These are phyloP conservation scores for Eristalis tenax DNA, from an alignment of 2,888 invertebrate genomes.

Conservation along the genomic window DNA sequence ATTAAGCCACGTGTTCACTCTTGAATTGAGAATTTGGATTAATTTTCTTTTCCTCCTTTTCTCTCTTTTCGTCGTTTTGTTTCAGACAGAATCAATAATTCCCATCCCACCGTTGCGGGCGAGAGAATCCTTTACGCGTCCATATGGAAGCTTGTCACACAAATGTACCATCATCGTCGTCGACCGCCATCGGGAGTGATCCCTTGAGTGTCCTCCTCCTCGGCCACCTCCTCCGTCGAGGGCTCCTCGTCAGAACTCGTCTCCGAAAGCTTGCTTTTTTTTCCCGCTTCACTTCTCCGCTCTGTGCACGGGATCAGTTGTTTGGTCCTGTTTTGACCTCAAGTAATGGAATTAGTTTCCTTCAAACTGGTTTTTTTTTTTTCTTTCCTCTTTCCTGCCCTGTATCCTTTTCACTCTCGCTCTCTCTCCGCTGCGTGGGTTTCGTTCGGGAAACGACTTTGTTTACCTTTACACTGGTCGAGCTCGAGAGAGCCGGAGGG, in stretches of 20 bases:
- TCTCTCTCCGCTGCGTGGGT: neutral
- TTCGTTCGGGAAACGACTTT: constrained; percentile 16
- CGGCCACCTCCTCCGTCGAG: neutral
- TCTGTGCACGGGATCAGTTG: neutral
- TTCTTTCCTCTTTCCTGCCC: neutral
- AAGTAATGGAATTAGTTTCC: constrained; percentile 50
- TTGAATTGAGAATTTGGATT: constrained; percentile 19
- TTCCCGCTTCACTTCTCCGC: neutral
- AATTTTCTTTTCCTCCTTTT: neutral
- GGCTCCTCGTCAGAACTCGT: constrained; percentile 20
- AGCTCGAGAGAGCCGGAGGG: no score
- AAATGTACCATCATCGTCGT: constrained; percentile 19
- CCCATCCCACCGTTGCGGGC: constrained; percentile 8
- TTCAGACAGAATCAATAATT: constrained; percentile 54
- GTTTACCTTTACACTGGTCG: constrained; percentile 48
- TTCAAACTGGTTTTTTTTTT: neutral
- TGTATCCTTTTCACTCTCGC: constrained; percentile 3
- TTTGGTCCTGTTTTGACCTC: constrained; percentile 13
- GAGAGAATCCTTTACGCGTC: constrained; percentile 35
- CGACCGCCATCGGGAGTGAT: constrained; percentile 32
- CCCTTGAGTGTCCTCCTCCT: constrained; percentile 21
- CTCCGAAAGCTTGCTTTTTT: constrained; percentile 41
- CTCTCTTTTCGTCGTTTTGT: neutral
- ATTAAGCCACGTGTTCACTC: constrained; percentile 62
- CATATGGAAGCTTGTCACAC: constrained; percentile 56